Conservation (phyloP, 2,888 invertebrate species). For the Geophilus truncorum region DNA sequence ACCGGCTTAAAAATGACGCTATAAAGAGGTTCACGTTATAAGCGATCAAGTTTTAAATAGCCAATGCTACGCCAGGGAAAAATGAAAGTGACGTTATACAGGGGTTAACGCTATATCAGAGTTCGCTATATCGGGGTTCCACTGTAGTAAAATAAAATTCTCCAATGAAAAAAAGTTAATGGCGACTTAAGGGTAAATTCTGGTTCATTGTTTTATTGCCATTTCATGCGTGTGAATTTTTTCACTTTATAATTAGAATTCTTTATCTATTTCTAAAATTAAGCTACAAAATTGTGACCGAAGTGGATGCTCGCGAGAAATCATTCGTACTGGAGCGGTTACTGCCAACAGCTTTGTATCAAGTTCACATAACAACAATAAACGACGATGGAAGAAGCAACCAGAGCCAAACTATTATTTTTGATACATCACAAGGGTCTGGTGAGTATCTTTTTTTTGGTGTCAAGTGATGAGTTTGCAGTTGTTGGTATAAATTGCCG, state of each 20-base stretch:
- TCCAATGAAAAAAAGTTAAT: too few relatives aligned
- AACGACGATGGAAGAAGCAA: slow-evolving; percentile 38
- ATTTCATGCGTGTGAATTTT: too few relatives aligned
- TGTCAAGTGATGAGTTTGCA: not conserved
- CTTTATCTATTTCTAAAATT: not conserved
- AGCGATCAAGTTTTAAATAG: too few relatives aligned
- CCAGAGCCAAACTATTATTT: slow-evolving; percentile 25
- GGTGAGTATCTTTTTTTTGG: not conserved
- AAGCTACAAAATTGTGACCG: slow-evolving; percentile 31
- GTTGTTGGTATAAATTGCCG: not conserved
- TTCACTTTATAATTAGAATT: not conserved
- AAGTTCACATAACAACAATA: slow-evolving; percentile 39
- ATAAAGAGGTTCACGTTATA: too few relatives aligned
- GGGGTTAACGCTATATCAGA: too few relatives aligned
- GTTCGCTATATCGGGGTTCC: too few relatives aligned
- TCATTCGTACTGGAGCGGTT: slow-evolving; percentile 35
- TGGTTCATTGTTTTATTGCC: too few relatives aligned
- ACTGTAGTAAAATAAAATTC: too few relatives aligned
- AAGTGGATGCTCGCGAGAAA: slow-evolving; percentile 28
- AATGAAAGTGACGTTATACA: too few relatives aligned
- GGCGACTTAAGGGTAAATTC: too few relatives aligned
- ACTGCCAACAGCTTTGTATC: slow-evolving; percentile 39
- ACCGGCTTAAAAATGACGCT: too few relatives aligned
- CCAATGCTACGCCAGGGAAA: too few relatives aligned
- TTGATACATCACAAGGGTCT: slow-evolving; percentile 25